Percentiles rank a stretch among this genome's conserved stretches.
phyloP scores from a whole-genome alignment of 1,140 invertebrate genomes.

The Coptotermes formosanus region DNA sequence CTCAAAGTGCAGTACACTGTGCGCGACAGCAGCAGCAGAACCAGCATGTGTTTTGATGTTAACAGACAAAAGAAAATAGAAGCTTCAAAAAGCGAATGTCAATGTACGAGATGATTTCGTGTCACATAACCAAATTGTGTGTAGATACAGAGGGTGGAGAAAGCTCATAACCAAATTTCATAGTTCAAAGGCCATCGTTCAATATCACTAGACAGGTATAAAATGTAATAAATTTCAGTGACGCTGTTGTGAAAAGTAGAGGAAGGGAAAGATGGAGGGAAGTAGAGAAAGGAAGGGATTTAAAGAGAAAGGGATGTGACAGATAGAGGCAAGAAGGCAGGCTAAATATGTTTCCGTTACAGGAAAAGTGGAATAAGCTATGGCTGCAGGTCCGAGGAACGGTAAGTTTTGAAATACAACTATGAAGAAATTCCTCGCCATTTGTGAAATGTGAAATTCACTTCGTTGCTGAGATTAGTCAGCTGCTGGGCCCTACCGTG shows the following conservation, averaged over 20 bases:
- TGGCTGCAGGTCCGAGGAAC: no score
- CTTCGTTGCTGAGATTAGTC: no score
- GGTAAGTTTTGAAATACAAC: no score
- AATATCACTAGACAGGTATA: slow-evolving; percentile 13
- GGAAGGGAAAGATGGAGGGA: background rate
- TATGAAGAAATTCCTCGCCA: no score
- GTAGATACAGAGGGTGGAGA: background rate
- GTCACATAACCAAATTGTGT: slow-evolving; percentile 3
- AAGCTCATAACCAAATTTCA: background rate
- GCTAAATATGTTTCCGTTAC: no score
- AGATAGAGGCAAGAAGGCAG: background rate
- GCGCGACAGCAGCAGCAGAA: background rate
- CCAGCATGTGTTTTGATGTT: background rate
- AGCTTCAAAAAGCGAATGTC: background rate
- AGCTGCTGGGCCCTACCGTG: no score
- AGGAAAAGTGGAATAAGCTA: no score
- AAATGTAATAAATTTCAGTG: slow-evolving; percentile 8
- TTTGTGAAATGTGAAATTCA: no score
- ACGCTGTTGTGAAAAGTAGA: background rate
- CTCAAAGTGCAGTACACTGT: no score
- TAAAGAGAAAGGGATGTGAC: slow-evolving; percentile 16
- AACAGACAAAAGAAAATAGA: background rate
- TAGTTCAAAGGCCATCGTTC: slow-evolving; percentile 11
- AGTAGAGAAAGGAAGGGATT: background rate
- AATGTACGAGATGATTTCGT: background rate